Evolutionary conservation across 2,113 vertebrate genomes (phyloP).

Genomic region (Pelvicachromis taeniatus): DNA sequence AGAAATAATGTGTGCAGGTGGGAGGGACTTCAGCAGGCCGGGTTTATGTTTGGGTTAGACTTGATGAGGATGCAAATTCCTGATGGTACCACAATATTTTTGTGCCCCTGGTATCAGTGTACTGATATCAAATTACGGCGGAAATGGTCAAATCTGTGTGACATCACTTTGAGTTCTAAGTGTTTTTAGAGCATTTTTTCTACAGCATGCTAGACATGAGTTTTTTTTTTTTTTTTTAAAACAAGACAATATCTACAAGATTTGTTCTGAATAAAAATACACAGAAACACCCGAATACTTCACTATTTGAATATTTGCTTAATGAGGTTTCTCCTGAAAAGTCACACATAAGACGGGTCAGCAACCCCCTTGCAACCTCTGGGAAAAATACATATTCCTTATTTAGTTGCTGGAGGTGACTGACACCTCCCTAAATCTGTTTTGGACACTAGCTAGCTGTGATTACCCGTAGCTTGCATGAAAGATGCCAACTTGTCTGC

Average conservation of each 20-base stretch:
- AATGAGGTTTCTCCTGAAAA: not conserved
- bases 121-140: not conserved
- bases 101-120: not conserved
- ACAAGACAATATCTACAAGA: not conserved
- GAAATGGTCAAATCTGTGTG: not conserved
- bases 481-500: not conserved
- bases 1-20: constrained; percentile 30
- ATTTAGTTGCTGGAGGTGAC: not conserved
- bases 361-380: not conserved
- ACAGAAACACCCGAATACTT: not conserved
- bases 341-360: not conserved
- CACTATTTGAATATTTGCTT: not conserved
- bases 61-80: constrained; percentile 2
- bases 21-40: not conserved
- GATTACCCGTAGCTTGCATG: not conserved
- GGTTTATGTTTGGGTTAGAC: constrained; percentile 11
- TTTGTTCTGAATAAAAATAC: not conserved
- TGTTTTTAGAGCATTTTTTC: not conserved
- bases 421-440: not conserved
- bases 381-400: not conserved
- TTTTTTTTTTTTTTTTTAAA: too few species aligned
- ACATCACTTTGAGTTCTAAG: not conserved
- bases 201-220: not conserved
- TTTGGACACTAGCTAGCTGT: not conserved
- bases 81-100: constrained; percentile 17